Evolutionary conservation across 2,797 vertebrate genomes (phyloP), one percentile per base, ranked within the genome.

Genomic region (Argyrosomus regius): DNA sequence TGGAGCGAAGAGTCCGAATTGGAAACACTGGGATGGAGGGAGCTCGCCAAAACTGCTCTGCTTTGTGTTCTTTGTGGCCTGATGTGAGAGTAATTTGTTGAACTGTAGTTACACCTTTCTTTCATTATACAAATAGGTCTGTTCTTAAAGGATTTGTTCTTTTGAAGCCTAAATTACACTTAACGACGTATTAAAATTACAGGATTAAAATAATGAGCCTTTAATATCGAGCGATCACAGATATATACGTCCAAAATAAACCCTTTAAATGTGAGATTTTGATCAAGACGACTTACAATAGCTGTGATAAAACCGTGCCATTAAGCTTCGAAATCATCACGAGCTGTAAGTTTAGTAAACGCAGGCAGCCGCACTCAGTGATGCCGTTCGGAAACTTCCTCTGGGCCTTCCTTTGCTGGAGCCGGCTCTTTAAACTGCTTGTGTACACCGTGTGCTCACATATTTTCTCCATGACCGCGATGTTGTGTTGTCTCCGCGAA

Each of bases 391-490:
- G 58, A 80, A 64, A 71, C 77, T 10, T 79, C 41, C 67, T 60
- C 26, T 75, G 43, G 43, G 65, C 41, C 18, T 70, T 63, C 18
- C 13, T 54, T 69, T 35, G 57, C 35, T 8, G 3, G 13, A 45
- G 65, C 28, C 16, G 53, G 45, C 80, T 82, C 64, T 83, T 39
- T 72, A 76, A 79, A 75, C 77, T 20, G 54, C 71, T 61, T 13
- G 35, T 43, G 68, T 67, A 49, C 58, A 4, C 73, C 35, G 62
- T 66, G 75, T 77, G 56, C 16, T n/a, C 46, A 43, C 80, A 79
- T 88, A 78, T 59, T 90, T 91, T 71, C 70, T 77, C 78, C 69
- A 62, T 82, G 82, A 87, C 66, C n/a, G n/a, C 26, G 35, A 39
- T 39, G 72, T 66, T 78, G 75, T 82, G 70, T 60, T 66, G 39